A percentile compares a stretch with the other conserved stretches of the same genome.
Conservation (phyloP, 1,140 invertebrate genomes). For the Rhagoletis zephyria region DNA sequence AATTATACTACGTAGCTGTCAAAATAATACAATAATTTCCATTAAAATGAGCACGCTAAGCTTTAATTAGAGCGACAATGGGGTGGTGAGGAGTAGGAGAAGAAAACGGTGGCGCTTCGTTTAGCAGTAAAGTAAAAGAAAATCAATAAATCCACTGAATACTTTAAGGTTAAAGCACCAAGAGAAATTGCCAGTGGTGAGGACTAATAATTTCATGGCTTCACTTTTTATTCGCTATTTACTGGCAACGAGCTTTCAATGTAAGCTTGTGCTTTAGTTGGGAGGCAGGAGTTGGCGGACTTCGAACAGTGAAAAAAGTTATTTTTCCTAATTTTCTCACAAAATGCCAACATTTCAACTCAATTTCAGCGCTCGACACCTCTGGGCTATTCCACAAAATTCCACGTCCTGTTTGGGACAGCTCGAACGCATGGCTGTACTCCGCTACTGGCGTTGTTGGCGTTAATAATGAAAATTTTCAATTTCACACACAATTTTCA, state of each 20-base stretch:
- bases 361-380: conserved; percentile 32
- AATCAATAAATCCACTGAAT: conserved; percentile 5
- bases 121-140: background rate
- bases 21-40: conserved; percentile 52
- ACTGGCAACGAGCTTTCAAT: no score
- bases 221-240: background rate
- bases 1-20: conserved; percentile 32
- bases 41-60: conserved; percentile 35
- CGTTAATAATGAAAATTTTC: conserved; percentile 9
- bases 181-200: background rate
- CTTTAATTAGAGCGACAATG: conserved; percentile 26
- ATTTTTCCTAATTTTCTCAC: background rate
- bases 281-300: background rate
- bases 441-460: background rate
- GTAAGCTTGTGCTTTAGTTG: background rate
- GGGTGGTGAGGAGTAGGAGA: background rate
- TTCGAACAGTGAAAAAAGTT: background rate
- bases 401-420: background rate
- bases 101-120: background rate
- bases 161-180: background rate
- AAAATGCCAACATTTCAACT: conserved; percentile 39
- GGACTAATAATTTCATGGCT: background rate
- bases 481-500: background rate
- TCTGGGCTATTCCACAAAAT: conserved; percentile 5
- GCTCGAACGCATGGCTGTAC: background rate